Evolutionary conservation across 2,888 invertebrate genomes (phyloP).

Genomic region (Mythimna ferrago): DNA sequence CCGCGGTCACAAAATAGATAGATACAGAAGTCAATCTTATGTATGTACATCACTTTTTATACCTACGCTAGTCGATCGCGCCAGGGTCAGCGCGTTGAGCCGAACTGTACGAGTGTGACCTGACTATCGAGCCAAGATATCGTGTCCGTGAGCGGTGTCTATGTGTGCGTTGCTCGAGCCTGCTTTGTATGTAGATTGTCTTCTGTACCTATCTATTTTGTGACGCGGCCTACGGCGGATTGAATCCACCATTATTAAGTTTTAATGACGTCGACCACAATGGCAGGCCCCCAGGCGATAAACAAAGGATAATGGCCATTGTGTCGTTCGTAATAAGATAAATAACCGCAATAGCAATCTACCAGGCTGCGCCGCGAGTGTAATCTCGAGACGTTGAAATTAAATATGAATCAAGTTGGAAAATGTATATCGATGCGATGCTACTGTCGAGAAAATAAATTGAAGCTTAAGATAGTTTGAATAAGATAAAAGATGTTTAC

Average conservation of each 20-base stretch:
- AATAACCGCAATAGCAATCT: conserved; percentile 77
- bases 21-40: too few species aligned
- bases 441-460: conserved; percentile 57
- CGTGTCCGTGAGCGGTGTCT: too few species aligned
- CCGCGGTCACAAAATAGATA: too few species aligned
- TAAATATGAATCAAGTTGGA: conserved; percentile 76
- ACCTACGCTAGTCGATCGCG: too few species aligned
- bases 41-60: too few species aligned
- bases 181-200: too few species aligned
- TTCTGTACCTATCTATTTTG: too few species aligned
- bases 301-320: conserved; percentile 85
- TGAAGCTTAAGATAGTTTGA: conserved; percentile 59
- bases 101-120: too few species aligned
- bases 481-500: conserved; percentile 41
- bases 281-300: conserved; percentile 76
- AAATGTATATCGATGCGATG: conserved; percentile 66
- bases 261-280: conserved; percentile 86
- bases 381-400: conserved; percentile 73
- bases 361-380: conserved; percentile 64
- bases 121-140: too few species aligned
- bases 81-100: too few species aligned
- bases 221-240: conserved; percentile 74
- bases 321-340: conserved; percentile 81
- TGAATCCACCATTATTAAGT: conserved; percentile 86
- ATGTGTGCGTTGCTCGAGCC: too few species aligned